Evolutionary conservation across 2,888 invertebrate species (phyloP), one percentile per base, ranked within the genome.

Genomic region (Dasysyrphus tricinctus): DNA sequence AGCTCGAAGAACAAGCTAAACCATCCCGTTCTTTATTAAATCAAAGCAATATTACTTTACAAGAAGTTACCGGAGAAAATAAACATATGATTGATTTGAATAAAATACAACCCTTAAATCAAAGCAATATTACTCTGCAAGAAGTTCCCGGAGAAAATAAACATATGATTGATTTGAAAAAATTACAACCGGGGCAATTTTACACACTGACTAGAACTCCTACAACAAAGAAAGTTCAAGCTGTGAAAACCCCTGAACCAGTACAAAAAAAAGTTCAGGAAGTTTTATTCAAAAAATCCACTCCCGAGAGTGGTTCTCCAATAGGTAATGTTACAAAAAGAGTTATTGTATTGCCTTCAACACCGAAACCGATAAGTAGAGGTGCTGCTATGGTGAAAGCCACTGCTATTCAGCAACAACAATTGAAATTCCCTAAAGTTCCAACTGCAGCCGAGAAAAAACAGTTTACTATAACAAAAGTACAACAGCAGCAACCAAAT

Each of bases 361-460:
- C 76, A n/a, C 59, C 57, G 0, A 75, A 70, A 51, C n/a, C 70
- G n/a, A 42, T 19, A 5, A 29, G 57, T 42, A 78, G 49, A 75
- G 76, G 70, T 6, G 49, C 19, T 44, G 44, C 76, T 29, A 77
- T 70, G 42, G 49, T 75, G 1, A 88, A 81, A 59, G 80, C 78
- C 0, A 88, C 78, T 65, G 34, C 82, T 39, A 32, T 85, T 32
- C 89, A 89, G 5, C 90, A 89, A 44, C 91, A 89, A 47, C 90
- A 89, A 67, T 47, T 89, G 9, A 89, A 90, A 24, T 88, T 90
- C 5, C 80, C 89, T 16, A 91, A 90, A 77, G 83, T 90, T 11
- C 56, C 80, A 12, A 88, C 80, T 12, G 77, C 39, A 5, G 54
- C 84, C 24, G 44, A 80, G 14, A 77, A 81, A 44, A 88, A 89